These are phyloP conservation scores for Onchidella celtica DNA, from an alignment of 2,888 invertebrate genomes.

Conservation along the genomic window DNA sequence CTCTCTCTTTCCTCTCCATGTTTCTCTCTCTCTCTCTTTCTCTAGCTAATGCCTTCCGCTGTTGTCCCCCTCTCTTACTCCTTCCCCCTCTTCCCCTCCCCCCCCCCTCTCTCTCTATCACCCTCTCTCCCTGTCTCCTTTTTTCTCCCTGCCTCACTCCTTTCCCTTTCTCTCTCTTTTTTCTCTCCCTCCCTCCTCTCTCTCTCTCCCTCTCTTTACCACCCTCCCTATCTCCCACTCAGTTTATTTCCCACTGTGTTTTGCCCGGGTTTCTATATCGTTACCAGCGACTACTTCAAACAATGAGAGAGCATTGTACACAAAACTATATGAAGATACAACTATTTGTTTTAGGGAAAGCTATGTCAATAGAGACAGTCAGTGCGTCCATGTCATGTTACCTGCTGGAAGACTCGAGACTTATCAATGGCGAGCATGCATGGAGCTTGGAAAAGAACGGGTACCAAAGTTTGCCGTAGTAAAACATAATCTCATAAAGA, in stretches of 20 bases:
- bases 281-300: not conserved
- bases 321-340: not conserved
- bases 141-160: not conserved
- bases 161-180: not conserved
- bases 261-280: not conserved
- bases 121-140: not conserved
- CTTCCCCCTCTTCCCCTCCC: no score
- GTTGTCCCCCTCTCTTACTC: not conserved
- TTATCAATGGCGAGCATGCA: not conserved
- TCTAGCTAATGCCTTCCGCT: no score
- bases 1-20: not conserved
- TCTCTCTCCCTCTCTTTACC: not conserved
- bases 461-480: not conserved
- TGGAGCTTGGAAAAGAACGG: not conserved
- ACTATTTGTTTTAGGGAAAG: not conserved
- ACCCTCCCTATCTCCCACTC: no score
- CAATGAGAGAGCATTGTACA: slow-evolving; percentile 10
- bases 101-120: not conserved
- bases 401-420: not conserved
- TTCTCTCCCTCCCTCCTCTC: not conserved
- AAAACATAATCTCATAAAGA: not conserved
- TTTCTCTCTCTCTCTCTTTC: not conserved
- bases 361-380: not conserved
- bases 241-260: not conserved
- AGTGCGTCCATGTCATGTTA: not conserved